Percentiles rank a stretch among this genome's conserved stretches.
These are phyloP conservation scores for Maccullochella peelii DNA, from an alignment of 2,113 vertebrate species.

Conservation along the genomic window DNA sequence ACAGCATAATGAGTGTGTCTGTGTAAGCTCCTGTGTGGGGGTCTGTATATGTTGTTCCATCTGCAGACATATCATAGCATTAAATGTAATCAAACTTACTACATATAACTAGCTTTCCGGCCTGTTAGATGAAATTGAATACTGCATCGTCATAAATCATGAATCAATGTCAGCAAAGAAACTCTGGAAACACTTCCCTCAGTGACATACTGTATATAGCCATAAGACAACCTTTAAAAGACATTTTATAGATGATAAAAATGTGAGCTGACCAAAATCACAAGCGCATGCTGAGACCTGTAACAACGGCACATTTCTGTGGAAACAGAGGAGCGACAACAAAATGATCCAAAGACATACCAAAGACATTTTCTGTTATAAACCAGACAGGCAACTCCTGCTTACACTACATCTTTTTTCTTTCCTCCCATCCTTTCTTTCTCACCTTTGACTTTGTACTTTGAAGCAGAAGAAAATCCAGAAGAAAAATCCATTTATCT, in stretches of 20 bases:
- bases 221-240: conserved; percentile 62
- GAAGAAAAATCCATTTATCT: conserved; percentile 53
- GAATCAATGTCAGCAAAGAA: conserved; percentile 74
- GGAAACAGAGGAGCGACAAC: conserved; percentile 9
- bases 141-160: conserved; percentile 76
- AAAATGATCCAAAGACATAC: conserved; percentile 31
- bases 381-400: background rate
- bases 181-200: conserved; percentile 59
- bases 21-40: conserved; percentile 7
- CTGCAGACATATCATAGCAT: conserved; percentile 68
- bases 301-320: conserved; percentile 49
- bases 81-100: conserved; percentile 77
- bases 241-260: conserved; percentile 69
- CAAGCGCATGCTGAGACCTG: conserved; percentile 24
- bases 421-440: conserved; percentile 4
- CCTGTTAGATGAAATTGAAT: conserved; percentile 75
- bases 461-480: conserved; percentile 22
- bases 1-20: conserved; percentile 26
- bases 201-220: conserved; percentile 57
- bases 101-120: conserved; percentile 67
- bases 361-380: conserved; percentile 42
- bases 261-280: conserved; percentile 49
- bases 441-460: conserved; percentile 51
- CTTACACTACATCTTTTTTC: conserved; percentile 20
- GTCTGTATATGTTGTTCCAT: conserved; percentile 46